phyloP scores from a whole-genome alignment of 2,888 invertebrate species.

The Deroplatys truncata region DNA sequence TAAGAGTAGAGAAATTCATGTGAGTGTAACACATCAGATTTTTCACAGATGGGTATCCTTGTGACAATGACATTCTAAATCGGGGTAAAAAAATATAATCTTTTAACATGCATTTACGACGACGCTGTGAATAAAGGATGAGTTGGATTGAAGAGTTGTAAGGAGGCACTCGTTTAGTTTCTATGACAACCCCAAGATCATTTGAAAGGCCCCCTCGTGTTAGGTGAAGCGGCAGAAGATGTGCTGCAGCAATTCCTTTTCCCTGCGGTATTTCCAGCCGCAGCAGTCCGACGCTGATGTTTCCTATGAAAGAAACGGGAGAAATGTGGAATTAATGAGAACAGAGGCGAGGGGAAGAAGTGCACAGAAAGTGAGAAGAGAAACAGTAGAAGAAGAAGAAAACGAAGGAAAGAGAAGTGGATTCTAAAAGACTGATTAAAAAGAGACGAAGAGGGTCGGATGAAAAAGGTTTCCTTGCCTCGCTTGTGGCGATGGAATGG shows the following conservation, averaged over 20 bases:
- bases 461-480: not conserved
- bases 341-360: slow-evolving; percentile 2
- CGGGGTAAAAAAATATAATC: too few relatives aligned
- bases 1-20: too few relatives aligned
- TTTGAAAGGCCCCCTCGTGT: not conserved
- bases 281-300: slow-evolving; percentile 5
- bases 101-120: too few relatives aligned
- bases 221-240: not conserved
- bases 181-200: too few relatives aligned
- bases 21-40: too few relatives aligned
- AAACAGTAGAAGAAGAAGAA: not conserved
- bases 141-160: too few relatives aligned
- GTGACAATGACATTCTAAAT: too few relatives aligned
- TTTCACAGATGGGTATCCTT: too few relatives aligned
- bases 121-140: too few relatives aligned
- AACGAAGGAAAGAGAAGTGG: slow-evolving; percentile 13
- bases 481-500: not conserved
- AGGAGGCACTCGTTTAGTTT: too few relatives aligned
- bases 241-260: not conserved
- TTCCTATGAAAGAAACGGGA: slow-evolving; percentile 5
- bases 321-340: slow-evolving; percentile 8
- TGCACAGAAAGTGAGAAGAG: slow-evolving; percentile 8
- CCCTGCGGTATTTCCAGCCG: not conserved
- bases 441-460: slow-evolving; percentile 1
- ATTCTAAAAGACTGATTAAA: slow-evolving; percentile 18